Conservation (phyloP, 2,797 vertebrate genomes). For the Sparus aurata region DNA sequence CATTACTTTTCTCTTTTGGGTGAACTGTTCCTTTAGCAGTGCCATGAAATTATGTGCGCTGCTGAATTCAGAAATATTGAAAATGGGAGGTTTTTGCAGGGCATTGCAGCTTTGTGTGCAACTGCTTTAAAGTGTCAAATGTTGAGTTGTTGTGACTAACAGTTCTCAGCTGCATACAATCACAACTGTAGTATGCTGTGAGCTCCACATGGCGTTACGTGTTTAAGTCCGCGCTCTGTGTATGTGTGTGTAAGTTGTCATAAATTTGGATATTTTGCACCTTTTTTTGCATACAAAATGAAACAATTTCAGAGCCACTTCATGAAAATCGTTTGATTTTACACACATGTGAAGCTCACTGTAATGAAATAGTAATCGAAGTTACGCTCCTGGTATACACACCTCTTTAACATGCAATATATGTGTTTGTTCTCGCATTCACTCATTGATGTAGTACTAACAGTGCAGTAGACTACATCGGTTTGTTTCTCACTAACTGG, state of each 20-base stretch:
- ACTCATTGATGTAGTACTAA: constrained; percentile 58
- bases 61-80: neutral
- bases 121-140: constrained; percentile 33
- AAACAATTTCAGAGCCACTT: constrained; percentile 1
- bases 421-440: constrained; percentile 65
- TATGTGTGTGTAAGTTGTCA: neutral
- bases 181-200: constrained; percentile 63
- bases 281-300: neutral
- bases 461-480: constrained; percentile 36
- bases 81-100: constrained; percentile 37
- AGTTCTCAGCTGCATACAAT: constrained; percentile 47
- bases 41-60: too few species aligned
- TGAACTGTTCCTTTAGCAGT: too few species aligned
- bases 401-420: constrained; percentile 45
- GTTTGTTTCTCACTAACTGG: constrained; percentile 41
- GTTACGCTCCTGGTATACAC: constrained; percentile 38
- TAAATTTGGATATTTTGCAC: neutral
- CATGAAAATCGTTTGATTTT: neutral
- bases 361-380: constrained; percentile 42
- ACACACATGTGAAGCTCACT: constrained; percentile 71
- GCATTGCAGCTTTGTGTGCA: constrained; percentile 53
- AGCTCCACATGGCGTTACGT: constrained; percentile 60
- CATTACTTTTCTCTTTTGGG: too few species aligned
- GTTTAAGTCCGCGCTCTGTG: neutral
- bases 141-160: constrained; percentile 55